Base-by-base conservation (phyloP, 2,888 invertebrate genomes). In the Caenorhabditis angaria region DNA sequence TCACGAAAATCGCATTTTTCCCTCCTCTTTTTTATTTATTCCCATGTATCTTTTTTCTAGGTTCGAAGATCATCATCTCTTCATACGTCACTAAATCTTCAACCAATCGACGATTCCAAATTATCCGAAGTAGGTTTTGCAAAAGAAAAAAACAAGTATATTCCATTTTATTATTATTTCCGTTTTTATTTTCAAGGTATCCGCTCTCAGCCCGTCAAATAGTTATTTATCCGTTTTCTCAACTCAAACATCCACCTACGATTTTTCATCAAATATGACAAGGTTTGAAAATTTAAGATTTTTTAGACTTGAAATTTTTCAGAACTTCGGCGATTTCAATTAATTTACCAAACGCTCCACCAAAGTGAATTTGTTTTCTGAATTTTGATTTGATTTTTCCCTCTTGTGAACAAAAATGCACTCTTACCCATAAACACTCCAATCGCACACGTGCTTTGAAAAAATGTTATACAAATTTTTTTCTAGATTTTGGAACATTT, bases 61-160 rank as follows among this genome's bases (percentile, higher is more conserved):
- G 65, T 74, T 64, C 74, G 74, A n/a, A 62, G 74, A 28, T 70
- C 70, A 6, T 75, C 74, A 0, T 75, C 74, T 1, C 66, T 75
- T 8, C 70, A 75, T 50, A 63, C 63, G 12, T 58, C 70, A 20
- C 22, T 20, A 8, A 64, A 27, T 20, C 56, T 51, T 22, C 61
- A 61, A 20, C 72, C 63, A n/a, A 72, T 72, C 61, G 72, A 72
- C 72, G 72, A 72, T 14, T 65, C 67, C 1, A 68, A 68, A 22
- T 63, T 72, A 27, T 72, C 72, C 50, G 72, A 72, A 28, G 61
- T 61, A 29, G 29, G 10, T 56, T 8, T 10, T 28, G 14, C 6
- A 35, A 35, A 10, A 10, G 35, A 35, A 14, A 14, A 35, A 14
- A 35, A 35, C 6, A 35, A 35, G 35, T 14, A 24, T 27, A 24